Conservation (phyloP, 2,113 vertebrate genomes). For the Neodon shergylaensis region DNA sequence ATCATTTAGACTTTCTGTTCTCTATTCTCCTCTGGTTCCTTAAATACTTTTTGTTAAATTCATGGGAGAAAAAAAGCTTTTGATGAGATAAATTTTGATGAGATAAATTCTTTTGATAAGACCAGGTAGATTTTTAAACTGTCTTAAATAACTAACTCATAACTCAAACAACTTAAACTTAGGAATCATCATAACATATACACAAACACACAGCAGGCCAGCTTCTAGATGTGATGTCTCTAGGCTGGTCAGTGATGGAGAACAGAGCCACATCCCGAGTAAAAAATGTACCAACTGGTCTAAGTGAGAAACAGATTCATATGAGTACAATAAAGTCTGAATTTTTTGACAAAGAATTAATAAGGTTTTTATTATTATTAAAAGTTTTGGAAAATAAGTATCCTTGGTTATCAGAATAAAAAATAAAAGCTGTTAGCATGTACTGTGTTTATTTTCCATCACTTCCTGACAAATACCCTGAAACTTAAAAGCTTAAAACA, state of each 20-base stretch:
- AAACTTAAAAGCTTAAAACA: background rate
- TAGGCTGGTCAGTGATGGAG: background rate
- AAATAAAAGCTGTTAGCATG: slow-evolving; percentile 6
- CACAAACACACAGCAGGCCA: background rate
- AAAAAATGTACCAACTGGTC: background rate
- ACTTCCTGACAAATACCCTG: background rate
- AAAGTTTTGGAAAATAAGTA: slow-evolving; percentile 23
- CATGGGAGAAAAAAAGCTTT: background rate
- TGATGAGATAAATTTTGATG: slow-evolving; percentile 20
- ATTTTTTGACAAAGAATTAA: slow-evolving; percentile 12
- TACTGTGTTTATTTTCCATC: background rate
- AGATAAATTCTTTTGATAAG: slow-evolving; percentile 14
- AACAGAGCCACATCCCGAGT: background rate
- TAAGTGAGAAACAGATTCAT: background rate
- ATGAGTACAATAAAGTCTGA: background rate
- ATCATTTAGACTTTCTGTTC: background rate
- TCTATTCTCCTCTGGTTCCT: background rate
- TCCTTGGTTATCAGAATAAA: background rate
- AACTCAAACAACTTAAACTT: background rate
- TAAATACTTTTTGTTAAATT: background rate
- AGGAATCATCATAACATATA: background rate
- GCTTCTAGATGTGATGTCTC: background rate
- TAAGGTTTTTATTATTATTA: background rate
- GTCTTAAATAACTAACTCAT: background rate
- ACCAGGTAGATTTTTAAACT: background rate